These are phyloP conservation scores for Formica aserva DNA, from an alignment of 2,888 invertebrate species.

Conservation along the genomic window DNA sequence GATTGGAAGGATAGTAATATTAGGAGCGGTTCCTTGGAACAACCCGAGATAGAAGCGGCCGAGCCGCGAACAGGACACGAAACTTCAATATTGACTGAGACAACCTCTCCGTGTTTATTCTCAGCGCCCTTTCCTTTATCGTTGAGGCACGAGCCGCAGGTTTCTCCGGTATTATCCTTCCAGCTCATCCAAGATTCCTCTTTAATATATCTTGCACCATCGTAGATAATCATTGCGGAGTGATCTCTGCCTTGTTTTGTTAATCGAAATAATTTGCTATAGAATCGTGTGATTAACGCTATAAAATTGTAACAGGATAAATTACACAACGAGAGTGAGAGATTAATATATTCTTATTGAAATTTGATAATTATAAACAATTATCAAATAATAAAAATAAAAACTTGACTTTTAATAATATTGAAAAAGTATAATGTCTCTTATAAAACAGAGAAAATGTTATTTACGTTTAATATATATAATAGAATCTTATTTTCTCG, in stretches of 20 bases:
- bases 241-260: constrained; percentile 22
- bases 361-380: background rate
- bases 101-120: constrained; percentile 75
- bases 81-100: constrained; percentile 82
- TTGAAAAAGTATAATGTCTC: background rate
- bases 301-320: background rate
- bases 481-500: background rate
- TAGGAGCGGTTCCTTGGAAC: background rate
- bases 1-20: background rate
- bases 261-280: constrained; percentile 26
- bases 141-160: constrained; percentile 53
- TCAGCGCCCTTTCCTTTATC: constrained; percentile 72
- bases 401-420: background rate
- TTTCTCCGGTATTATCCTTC: constrained; percentile 58
- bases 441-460: background rate
- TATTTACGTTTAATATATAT: background rate
- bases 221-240: constrained; percentile 62
- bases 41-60: constrained; percentile 45
- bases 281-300: background rate
- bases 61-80: constrained; percentile 66
- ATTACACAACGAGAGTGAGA: background rate
- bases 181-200: constrained; percentile 54
- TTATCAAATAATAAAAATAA: background rate
- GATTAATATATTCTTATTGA: background rate
- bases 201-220: constrained; percentile 60